Conservation (phyloP, 2,113 vertebrate species). For the Hippocampus zosterae region DNA sequence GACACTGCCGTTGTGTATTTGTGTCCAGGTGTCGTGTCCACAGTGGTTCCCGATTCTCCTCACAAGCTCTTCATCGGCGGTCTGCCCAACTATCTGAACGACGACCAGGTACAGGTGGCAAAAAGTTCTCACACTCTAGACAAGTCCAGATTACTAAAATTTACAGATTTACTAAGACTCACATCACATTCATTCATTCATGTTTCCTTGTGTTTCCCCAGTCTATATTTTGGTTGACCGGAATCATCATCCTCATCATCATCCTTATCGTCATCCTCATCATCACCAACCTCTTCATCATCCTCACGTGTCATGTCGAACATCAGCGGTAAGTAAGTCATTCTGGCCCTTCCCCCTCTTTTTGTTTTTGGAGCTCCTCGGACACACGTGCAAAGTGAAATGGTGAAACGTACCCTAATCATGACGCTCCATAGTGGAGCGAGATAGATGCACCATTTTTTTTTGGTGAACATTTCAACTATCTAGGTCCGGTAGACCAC, state of each 20-base stretch:
- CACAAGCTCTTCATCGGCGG: constrained; percentile 90
- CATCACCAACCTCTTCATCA: no score
- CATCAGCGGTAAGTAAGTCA: not conserved
- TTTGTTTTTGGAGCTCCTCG: no score
- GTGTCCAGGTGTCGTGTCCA: constrained; percentile 83
- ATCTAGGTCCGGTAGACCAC: no score
- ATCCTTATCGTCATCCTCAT: no score
- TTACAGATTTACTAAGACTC: constrained; percentile 56
- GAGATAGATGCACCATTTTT: no score
- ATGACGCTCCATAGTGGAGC: no score
- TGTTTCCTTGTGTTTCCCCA: constrained; percentile 66
- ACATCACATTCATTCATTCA: constrained; percentile 68
- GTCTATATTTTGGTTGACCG: constrained; percentile 73
- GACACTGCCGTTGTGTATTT: not conserved
- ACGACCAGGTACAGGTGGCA: constrained; percentile 79
- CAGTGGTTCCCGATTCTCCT: constrained; percentile 88
- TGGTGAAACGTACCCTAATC: no score
- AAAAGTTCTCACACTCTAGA: constrained; percentile 21
- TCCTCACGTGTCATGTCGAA: not conserved
- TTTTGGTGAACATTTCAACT: no score
- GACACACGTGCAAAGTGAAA: no score
- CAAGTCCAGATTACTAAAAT: no score
- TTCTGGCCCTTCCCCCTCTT: no score
- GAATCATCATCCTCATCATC: not conserved
- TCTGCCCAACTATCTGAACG: constrained; percentile 89